Conservation (phyloP, 2,797 vertebrate genomes). For the Enteromius unitaeniatus region DNA sequence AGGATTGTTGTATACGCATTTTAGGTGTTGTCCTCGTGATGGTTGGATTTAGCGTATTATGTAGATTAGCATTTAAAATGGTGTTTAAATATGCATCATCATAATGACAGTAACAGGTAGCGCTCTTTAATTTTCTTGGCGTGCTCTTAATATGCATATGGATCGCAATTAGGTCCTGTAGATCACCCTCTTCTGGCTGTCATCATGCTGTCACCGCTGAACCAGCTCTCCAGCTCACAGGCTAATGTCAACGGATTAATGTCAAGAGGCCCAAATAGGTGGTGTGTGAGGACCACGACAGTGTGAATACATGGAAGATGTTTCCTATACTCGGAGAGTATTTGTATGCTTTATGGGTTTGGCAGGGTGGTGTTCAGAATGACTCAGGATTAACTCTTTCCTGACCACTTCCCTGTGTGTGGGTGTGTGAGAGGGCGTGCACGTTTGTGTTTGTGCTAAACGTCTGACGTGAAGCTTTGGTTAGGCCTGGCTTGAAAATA, state of each 20-base stretch:
- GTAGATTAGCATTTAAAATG: not conserved
- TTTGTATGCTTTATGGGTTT: slow-evolving; percentile 54
- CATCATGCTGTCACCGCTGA: slow-evolving; percentile 1
- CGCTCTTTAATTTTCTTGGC: not conserved
- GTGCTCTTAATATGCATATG: not conserved
- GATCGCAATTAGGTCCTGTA: not conserved
- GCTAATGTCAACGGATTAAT: slow-evolving; percentile 18
- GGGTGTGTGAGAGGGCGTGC: slow-evolving; percentile 37
- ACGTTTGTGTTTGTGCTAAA: slow-evolving; percentile 29
- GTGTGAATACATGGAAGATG: not conserved
- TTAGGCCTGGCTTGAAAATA: slow-evolving; percentile 12
- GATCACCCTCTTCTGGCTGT: not conserved
- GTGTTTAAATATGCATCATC: not conserved
- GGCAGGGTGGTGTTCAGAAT: slow-evolving; percentile 50
- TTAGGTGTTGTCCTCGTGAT: not conserved
- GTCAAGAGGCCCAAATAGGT: slow-evolving; percentile 6
- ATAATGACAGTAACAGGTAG: not conserved
- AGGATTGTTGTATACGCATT: not conserved
- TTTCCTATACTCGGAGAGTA: slow-evolving; percentile 8
- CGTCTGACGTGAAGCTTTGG: slow-evolving; percentile 16
- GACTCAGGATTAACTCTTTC: slow-evolving; percentile 50
- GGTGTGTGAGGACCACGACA: not conserved
- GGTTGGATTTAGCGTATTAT: not conserved
- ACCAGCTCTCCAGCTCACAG: slow-evolving; percentile 8
- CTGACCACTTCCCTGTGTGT: slow-evolving; percentile 36